Evolutionary conservation across 2,797 vertebrate genomes (phyloP).

Genomic region (Pseudopleuronectes americanus): DNA sequence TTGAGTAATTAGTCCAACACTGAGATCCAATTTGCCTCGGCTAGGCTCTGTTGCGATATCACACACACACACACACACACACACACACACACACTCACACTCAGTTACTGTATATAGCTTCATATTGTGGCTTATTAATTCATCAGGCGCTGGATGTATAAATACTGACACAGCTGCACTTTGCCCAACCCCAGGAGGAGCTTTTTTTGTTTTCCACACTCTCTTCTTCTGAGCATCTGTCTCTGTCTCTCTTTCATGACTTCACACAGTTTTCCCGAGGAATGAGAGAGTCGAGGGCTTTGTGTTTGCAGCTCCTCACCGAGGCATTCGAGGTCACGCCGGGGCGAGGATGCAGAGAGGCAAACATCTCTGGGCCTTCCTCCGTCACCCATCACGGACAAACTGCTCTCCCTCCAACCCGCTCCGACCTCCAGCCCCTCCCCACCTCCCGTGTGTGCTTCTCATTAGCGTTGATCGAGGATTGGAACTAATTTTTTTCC

Average conservation of each 20-base stretch:
- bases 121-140: constrained; percentile 42
- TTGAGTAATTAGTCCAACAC: constrained; percentile 41
- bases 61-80: constrained; percentile 11
- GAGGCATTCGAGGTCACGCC: constrained; percentile 60
- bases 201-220: constrained; percentile 10
- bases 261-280: constrained; percentile 34
- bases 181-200: constrained; percentile 26
- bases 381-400: constrained; percentile 58
- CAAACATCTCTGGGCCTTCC: constrained; percentile 49
- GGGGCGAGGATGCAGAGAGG: constrained; percentile 40
- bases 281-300: constrained; percentile 33
- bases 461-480: constrained; percentile 61
- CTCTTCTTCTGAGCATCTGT: constrained; percentile 7
- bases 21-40: constrained; percentile 27
- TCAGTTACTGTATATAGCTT: constrained; percentile 19
- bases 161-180: constrained; percentile 51
- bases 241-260: constrained; percentile 21
- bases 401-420: neutral
- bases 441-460: constrained; percentile 54
- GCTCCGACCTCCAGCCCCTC: constrained; percentile 26
- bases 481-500: constrained; percentile 71
- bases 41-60: constrained; percentile 19
- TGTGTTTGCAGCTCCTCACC: constrained; percentile 29
- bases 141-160: constrained; percentile 25
- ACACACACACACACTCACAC: neutral